phyloP scores from a whole-genome alignment of 2,888 invertebrate species.

The Troglohyphantes excavatus region DNA sequence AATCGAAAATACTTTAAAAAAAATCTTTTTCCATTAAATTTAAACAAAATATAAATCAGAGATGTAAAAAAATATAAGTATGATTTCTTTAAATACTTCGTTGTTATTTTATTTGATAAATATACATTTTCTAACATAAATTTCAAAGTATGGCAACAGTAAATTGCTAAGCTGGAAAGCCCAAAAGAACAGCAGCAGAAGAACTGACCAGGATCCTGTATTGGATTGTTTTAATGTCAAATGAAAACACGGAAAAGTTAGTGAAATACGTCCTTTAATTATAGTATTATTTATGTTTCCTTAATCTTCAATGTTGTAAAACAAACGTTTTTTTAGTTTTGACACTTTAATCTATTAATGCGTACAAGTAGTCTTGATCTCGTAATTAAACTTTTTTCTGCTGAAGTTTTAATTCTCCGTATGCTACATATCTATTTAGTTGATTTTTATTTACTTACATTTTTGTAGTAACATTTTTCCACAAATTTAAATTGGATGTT shows the following conservation, averaged over 20 bases:
- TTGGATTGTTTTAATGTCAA: constrained; percentile 27
- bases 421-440: constrained; percentile 5
- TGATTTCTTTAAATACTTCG: too few species aligned
- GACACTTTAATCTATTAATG: not conserved
- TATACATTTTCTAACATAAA: too few species aligned
- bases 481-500: too few species aligned
- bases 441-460: not conserved
- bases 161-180: constrained; percentile 22
- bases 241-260: constrained; percentile 62
- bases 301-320: not conserved
- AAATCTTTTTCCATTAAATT: too few species aligned
- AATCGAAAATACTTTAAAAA: too few species aligned
- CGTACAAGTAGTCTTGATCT: not conserved
- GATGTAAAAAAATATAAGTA: too few species aligned
- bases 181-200: not conserved
- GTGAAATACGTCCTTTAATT: not conserved
- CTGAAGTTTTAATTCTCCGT: constrained; percentile 25
- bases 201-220: not conserved
- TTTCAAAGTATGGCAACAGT: constrained; percentile 2
- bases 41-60: too few species aligned
- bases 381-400: not conserved
- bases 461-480: not conserved
- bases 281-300: constrained; percentile 12
- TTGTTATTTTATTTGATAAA: too few species aligned
- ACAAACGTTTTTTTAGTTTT: not conserved